Evolutionary conservation across 2,888 invertebrate genomes (phyloP).

Genomic region (Sarcophaga subvicina): DNA sequence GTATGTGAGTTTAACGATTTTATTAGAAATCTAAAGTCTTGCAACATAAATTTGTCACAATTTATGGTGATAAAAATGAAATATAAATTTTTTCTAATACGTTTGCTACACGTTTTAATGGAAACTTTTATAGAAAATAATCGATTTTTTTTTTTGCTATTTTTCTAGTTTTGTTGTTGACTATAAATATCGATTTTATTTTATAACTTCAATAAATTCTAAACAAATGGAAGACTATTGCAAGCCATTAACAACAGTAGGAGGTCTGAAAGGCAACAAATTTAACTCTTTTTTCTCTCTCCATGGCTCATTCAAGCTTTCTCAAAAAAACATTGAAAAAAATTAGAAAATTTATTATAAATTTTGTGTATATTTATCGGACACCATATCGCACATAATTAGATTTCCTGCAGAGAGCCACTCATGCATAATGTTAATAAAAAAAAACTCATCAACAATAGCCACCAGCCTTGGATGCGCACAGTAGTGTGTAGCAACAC

Average conservation of each 20-base stretch:
- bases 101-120: slow-evolving; percentile 23
- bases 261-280: slow-evolving; percentile 46
- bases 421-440: slow-evolving; percentile 47
- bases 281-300: slow-evolving; percentile 22
- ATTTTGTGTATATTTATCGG: slow-evolving; percentile 47
- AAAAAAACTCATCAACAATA: neutral
- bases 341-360: neutral
- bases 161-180: no score
- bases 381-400: slow-evolving; percentile 56
- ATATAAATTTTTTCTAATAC: slow-evolving; percentile 10
- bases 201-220: slow-evolving; percentile 49
- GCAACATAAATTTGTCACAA: slow-evolving; percentile 68
- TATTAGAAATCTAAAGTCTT: slow-evolving; percentile 46
- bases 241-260: slow-evolving; percentile 36
- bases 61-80: slow-evolving; percentile 61
- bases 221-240: slow-evolving; percentile 31
- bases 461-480: neutral
- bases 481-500: slow-evolving; percentile 33
- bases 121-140: slow-evolving; percentile 40
- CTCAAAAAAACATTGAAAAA: neutral
- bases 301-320: neutral
- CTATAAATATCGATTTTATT: neutral
- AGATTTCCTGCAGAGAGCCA: slow-evolving; percentile 63
- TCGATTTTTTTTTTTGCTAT: neutral
- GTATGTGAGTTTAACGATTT: slow-evolving; percentile 1